These are phyloP conservation scores for Odobenus rosmarus DNA, from an alignment of 2,113 vertebrate species.

Conservation along the genomic window DNA sequence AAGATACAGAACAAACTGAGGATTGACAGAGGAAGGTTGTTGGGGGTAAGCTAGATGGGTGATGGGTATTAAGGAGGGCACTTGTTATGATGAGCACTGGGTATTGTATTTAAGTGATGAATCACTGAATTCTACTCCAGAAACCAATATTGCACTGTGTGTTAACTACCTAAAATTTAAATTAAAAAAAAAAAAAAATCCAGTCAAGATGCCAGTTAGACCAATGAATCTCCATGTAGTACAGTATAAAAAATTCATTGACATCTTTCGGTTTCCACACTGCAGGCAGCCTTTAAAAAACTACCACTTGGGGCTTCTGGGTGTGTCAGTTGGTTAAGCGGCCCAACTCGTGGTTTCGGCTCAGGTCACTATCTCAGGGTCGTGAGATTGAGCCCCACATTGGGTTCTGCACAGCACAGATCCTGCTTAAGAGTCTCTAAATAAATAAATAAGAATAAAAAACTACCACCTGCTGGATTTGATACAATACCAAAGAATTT, in stretches of 20 bases:
- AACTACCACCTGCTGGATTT: not conserved
- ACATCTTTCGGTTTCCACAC: not conserved
- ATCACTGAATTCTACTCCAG: not conserved
- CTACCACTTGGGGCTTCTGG: not conserved
- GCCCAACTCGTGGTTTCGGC: not conserved
- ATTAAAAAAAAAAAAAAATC: not conserved
- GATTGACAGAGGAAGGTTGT: not conserved
- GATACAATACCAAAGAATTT: not conserved
- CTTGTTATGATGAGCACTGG: not conserved
- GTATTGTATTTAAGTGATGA: not conserved
- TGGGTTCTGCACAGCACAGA: not conserved
- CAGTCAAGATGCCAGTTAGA: not conserved
- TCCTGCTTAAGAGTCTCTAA: not conserved
- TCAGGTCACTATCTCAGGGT: not conserved
- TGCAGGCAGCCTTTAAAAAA: not conserved
- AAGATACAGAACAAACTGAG: not conserved
- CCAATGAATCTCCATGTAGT: not conserved
- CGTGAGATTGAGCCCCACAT: not conserved
- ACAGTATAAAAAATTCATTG: not conserved
- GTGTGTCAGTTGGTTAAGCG: not conserved
- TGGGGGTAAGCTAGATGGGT: not conserved
- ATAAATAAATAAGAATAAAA: not conserved
- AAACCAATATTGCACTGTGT: not conserved
- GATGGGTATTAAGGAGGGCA: not conserved
- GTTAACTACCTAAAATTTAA: not conserved